These are phyloP conservation scores for Uromys caudimaculatus DNA, from an alignment of 2,797 vertebrate genomes.

Conservation along the genomic window DNA sequence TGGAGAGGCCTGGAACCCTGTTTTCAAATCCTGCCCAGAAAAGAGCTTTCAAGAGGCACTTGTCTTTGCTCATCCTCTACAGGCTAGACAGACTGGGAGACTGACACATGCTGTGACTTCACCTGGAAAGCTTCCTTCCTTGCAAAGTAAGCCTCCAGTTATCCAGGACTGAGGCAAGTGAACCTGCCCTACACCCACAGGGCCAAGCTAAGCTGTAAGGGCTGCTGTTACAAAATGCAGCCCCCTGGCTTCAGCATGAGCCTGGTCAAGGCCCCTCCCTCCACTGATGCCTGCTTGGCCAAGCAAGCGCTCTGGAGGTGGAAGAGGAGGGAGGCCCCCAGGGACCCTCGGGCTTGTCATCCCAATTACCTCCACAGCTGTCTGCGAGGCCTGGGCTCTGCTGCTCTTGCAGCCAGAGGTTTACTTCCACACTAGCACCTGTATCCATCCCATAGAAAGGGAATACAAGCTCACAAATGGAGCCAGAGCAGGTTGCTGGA, in stretches of 20 bases:
- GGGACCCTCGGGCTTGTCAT: conserved; percentile 56
- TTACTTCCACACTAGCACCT: not conserved
- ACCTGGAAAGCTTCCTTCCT: not conserved
- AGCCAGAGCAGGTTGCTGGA: not conserved
- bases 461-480: not conserved
- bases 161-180: conserved; percentile 9
- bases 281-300: not conserved
- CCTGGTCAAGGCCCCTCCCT: not conserved
- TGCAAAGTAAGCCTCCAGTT: conserved; percentile 41
- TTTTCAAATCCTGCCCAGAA: conserved; percentile 46
- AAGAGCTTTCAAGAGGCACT: not conserved
- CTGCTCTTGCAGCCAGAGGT: not conserved
- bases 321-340: conserved; percentile 33
- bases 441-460: not conserved
- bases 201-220: conserved; percentile 33
- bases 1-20: not conserved
- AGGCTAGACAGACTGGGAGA: conserved; percentile 20
- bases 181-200: not conserved
- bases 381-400: conserved; percentile 12
- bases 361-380: not conserved
- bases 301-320: conserved; percentile 7
- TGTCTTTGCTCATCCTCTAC: not conserved
- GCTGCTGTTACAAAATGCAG: conserved; percentile 20
- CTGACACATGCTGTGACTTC: not conserved
- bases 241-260: conserved; percentile 17